A percentile compares a stretch with the other conserved stretches of the same genome.
Conservation (phyloP, 2,888 invertebrate genomes). For the Ornithoptera priamus region DNA sequence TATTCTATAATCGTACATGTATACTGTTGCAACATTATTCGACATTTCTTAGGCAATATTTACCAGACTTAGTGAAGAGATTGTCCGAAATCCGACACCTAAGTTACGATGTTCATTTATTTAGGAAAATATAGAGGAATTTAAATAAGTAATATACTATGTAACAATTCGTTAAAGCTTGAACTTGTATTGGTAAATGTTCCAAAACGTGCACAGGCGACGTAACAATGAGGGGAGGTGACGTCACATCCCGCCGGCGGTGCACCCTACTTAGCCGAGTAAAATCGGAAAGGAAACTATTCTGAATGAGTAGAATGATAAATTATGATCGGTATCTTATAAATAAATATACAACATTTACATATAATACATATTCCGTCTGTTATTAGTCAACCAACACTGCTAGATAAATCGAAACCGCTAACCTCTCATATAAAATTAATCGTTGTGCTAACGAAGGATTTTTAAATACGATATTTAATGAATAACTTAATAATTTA, state of each 20-base stretch:
- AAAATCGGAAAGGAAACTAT: conserved; percentile 34
- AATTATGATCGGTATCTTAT: conserved; percentile 17
- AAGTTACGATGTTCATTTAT: background rate
- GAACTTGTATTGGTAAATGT: conserved; percentile 17
- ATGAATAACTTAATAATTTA: background rate
- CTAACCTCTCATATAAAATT: background rate
- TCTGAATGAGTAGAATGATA: conserved; percentile 32
- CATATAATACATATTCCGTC: background rate
- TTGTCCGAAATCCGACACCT: background rate
- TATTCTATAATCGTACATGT: background rate
- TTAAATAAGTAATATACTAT: background rate
- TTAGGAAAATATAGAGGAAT: background rate
- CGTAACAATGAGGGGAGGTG: conserved; percentile 43
- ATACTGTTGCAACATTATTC: background rate
- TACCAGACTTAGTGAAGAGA: background rate
- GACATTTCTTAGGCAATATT: background rate
- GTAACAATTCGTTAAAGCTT: conserved; percentile 9
- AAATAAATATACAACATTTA: conserved; percentile 7
- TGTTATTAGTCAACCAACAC: conserved; percentile 5
- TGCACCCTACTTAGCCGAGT: conserved; percentile 32
- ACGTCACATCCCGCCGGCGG: conserved; percentile 52
- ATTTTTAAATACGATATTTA: background rate
- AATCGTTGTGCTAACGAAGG: background rate
- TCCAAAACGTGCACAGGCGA: conserved; percentile 24
- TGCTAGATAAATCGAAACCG: conserved; percentile 2